Base-by-base conservation (phyloP, 2,113 vertebrate species). In the Junco hyemalis region DNA sequence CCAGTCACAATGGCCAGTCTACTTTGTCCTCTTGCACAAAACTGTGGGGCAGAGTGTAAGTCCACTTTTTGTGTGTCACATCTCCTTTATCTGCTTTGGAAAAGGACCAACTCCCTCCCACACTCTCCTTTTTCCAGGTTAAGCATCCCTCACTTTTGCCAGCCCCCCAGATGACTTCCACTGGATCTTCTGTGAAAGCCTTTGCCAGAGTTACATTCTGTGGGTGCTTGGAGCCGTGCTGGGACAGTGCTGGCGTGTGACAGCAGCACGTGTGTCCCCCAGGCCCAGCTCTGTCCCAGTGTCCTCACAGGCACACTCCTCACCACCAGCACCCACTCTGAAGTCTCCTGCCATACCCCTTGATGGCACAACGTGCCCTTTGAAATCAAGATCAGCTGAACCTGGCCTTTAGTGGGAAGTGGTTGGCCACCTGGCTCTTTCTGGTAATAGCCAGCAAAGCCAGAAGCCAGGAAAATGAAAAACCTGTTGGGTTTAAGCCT, bases 311-410 rank as follows among this genome's bases (percentile, higher is more conserved):
- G 21, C 54, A 54, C 44, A n/a, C 40, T 38, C 23, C 36, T 81
- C 61, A 69, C 29, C 38, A 29, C 40, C 24, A 15, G 0, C 0
- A 0, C 35, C 24, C 47, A 38, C 3, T 5, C 0, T 3, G 6
- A 71, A 68, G 78, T 14, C 13, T 72, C 72, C 54, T 92, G 42
- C 29, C 57, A 24, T 45, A 12, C 20, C 13, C 45, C 73, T 12
- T 12, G 14, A 33, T 28, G 33, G 63, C 36, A 31, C 25, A 54
- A 48, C 0, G 0, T 35, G 24, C 7, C 24, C 10, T 65, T 64
- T 21, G 24, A 83, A 86, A 81, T 50, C 21, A 73, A 45, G 56
- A 57, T 14, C 47, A 69, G 22, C 17, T 68, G 48, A 81, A 76
- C 18, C 16, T 64, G 73, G 38, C 47, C 47, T 76, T 71, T n/a